phyloP scores from a whole-genome alignment of 2,797 vertebrate genomes.

The Picus viridis region DNA sequence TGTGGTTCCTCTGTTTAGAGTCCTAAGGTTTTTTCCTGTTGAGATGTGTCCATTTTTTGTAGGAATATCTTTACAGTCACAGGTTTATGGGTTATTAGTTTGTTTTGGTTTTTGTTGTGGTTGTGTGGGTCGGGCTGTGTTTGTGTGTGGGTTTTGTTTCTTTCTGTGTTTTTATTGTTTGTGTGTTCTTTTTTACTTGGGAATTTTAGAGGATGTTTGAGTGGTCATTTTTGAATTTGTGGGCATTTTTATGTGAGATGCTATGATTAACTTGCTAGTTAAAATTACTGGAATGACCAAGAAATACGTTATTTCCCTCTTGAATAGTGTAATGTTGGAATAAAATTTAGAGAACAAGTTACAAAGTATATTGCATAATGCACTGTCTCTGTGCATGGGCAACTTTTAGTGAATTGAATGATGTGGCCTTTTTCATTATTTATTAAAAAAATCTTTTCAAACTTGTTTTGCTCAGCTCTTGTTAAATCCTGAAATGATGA shows the following conservation, averaged over 20 bases:
- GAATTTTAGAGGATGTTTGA: neutral
- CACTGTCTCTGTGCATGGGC: neutral
- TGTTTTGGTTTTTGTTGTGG: no score
- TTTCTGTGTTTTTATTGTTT: no score
- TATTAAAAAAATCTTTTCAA: neutral
- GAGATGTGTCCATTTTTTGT: neutral
- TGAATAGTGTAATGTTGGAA: neutral
- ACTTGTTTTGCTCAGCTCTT: slow-evolving; percentile 83
- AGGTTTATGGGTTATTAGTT: neutral
- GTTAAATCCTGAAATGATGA: slow-evolving; percentile 95
- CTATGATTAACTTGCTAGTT: neutral
- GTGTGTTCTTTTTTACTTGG: neutral
- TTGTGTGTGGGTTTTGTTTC: no score
- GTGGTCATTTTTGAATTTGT: neutral
- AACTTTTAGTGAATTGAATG: neutral
- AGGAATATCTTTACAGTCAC: neutral
- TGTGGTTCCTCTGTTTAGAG: neutral
- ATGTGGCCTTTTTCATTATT: neutral
- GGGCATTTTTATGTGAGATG: neutral
- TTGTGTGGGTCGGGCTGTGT: no score
- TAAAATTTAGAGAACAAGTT: neutral
- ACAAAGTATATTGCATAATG: neutral
- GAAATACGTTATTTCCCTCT: neutral
- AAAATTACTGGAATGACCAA: neutral
- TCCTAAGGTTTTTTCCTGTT: neutral